Conservation (phyloP, 2,888 invertebrate genomes). For the Agrotis segetum region DNA sequence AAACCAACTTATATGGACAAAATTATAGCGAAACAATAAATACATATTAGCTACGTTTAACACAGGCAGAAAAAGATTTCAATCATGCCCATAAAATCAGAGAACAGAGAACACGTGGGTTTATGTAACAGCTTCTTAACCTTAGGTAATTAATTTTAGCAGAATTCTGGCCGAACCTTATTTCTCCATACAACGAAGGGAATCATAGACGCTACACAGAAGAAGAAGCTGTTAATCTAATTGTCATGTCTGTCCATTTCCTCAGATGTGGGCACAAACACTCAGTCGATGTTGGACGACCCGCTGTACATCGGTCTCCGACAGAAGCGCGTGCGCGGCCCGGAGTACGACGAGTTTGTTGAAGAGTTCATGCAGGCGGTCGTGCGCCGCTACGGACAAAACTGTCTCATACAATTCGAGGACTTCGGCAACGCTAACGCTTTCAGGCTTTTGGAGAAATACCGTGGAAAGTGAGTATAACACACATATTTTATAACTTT, state of each 20-base stretch:
- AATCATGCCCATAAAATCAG: background rate
- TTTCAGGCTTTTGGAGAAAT: slow-evolving; percentile 97
- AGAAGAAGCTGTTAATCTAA: background rate
- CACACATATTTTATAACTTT: no score
- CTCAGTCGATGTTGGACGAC: slow-evolving; percentile 95
- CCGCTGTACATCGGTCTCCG: slow-evolving; percentile 98
- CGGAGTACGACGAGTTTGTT: slow-evolving; percentile 97
- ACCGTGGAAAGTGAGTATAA: slow-evolving; percentile 93
- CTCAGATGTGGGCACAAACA: slow-evolving; percentile 97
- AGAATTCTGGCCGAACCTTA: no score
- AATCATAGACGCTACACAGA: no score
- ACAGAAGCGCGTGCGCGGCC: slow-evolving; percentile 95
- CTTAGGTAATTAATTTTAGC: no score
- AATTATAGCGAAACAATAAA: background rate
- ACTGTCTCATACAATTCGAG: slow-evolving; percentile 98
- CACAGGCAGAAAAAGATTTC: background rate
- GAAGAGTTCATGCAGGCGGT: slow-evolving; percentile 99
- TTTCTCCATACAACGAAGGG: no score
- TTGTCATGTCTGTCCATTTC: background rate
- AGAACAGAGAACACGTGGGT: background rate
- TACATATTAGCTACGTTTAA: background rate
- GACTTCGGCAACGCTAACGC: slow-evolving; percentile 99
- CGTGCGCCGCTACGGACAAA: slow-evolving; percentile 96
- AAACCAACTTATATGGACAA: background rate
- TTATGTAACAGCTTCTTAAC: background rate